Evolutionary conservation across 2,797 vertebrate genomes (phyloP).

Genomic region (Tinamus major): DNA sequence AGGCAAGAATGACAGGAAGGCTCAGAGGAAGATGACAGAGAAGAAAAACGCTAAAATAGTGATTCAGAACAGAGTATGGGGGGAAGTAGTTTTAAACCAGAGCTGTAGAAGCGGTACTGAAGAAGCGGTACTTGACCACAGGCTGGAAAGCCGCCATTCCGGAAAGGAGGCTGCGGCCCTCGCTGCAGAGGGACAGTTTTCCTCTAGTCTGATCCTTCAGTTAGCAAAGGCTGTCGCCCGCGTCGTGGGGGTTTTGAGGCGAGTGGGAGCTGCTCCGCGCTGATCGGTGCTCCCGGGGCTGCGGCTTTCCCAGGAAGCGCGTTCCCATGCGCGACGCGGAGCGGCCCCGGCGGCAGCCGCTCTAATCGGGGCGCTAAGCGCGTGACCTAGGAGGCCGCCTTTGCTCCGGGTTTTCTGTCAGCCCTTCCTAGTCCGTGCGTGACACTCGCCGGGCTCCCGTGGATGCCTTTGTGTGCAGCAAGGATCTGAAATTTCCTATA

Average conservation of each 20-base stretch:
- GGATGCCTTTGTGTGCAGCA: neutral
- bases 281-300: constrained; percentile 13
- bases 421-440: neutral
- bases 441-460: neutral
- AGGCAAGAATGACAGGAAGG: constrained; percentile 39
- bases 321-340: neutral
- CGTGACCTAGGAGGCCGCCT: neutral
- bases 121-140: constrained; percentile 20
- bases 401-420: constrained; percentile 5
- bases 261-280: neutral
- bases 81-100: constrained; percentile 1
- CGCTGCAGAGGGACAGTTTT: neutral
- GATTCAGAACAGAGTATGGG: neutral
- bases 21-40: neutral
- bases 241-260: constrained; percentile 19
- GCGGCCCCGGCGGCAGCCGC: neutral
- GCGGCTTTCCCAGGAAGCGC: constrained; percentile 7
- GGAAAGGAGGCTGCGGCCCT: neutral
- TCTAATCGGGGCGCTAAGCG: neutral
- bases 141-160: neutral
- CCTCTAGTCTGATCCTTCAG: constrained; percentile 26
- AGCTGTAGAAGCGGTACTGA: neutral
- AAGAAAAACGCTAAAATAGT: neutral
- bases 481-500: neutral
- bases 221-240: constrained; percentile 32